Base-by-base conservation (phyloP, 23 tunicate genomes). In the Trididemnum clinides region DNA sequence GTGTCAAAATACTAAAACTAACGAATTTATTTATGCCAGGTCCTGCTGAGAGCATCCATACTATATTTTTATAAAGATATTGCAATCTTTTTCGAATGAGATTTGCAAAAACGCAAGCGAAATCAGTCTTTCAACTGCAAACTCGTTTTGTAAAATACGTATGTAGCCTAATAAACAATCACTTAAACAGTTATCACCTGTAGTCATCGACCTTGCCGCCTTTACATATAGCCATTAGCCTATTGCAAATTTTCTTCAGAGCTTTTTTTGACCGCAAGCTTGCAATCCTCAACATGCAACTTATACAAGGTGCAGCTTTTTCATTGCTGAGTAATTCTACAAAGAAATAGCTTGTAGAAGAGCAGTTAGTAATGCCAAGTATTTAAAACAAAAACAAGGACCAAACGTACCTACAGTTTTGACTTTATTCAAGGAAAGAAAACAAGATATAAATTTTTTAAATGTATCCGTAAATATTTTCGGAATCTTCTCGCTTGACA, bases 241-340 rank as follows among this genome's bases (percentile, higher is more conserved):
- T 84, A 19, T 72, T 57, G 37, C 90, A 93, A 1, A 93, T 23
- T 1, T 35, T 7, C 26, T 34, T 29, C 0, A 88, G 81, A 33
- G 88, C 76, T 57, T 58, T 23, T 7, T 33, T 69, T 1, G 84
- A 62, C n/a, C 94, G 81, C 62, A 71, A 26, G 34, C 63, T n/a
- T 20, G 80, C 63, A 20, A 86, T 57, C 37, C 75, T 54, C 15
- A 94, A 27, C 78, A 94, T 63, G 26, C 58, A 54, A 21, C 86
- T 75, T 33, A 94, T 82, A 77, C 90, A 88, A 28, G 93, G 93
- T 15, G 87, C 62, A 34, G 81, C 98, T 51, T 65, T 85, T 28
- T 44, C 34, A 64, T 94, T 26, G 0, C 75, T 76, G 18, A 94
- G 50, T 29, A 85, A 62, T 72, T 89, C 93, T 70, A 50, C 7